A percentile compares a stretch with the other conserved stretches of the same genome.
Conservation (phyloP, 2,797 vertebrate species). For the Buceros bicornis region DNA sequence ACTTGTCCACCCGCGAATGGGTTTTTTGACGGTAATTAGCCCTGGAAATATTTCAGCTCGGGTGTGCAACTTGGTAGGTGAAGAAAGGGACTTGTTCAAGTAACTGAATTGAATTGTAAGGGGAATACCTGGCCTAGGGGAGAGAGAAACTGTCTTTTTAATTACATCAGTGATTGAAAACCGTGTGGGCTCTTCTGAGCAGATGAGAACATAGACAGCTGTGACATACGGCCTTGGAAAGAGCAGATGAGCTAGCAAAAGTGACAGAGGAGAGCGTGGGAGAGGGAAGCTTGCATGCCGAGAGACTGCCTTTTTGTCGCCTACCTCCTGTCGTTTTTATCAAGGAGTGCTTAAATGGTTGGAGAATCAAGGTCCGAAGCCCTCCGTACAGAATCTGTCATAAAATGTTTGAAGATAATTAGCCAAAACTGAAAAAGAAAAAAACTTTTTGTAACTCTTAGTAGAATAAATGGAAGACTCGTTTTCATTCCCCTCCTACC, state of each 20-base stretch:
- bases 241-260: neutral
- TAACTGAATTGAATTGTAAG: no score
- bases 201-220: accelerated
- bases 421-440: neutral
- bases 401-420: neutral
- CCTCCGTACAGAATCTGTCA: accelerated
- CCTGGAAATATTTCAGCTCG: accelerated
- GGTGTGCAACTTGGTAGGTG: accelerated
- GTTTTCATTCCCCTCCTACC: neutral
- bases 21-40: neutral
- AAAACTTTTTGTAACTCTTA: neutral
- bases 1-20: accelerated
- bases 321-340: accelerated
- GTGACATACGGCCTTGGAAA: accelerated
- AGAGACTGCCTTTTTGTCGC: neutral
- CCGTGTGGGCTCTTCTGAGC: accelerated
- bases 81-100: accelerated
- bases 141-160: accelerated
- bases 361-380: neutral
- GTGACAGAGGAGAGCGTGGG: neutral
- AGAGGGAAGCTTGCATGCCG: neutral
- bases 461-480: neutral
- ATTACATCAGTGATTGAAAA: accelerated
- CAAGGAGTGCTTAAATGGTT: neutral
- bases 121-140: accelerated